Conservation (phyloP, 2,888 invertebrate species). For the Proisotoma minuta region DNA sequence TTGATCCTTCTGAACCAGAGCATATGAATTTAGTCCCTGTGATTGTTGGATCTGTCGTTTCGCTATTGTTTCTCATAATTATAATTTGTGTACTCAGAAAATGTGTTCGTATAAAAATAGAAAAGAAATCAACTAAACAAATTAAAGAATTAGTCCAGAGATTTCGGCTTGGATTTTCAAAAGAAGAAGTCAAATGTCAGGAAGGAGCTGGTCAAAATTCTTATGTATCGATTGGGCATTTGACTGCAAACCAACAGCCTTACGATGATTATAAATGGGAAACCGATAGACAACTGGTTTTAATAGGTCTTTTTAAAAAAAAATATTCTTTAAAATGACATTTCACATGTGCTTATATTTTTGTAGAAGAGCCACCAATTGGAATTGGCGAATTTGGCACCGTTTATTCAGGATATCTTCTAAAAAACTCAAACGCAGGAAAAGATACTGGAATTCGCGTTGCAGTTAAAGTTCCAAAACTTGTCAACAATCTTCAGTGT, state of each 20-base stretch:
- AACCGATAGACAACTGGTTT: background rate
- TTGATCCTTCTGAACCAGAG: background rate
- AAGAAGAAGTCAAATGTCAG: background rate
- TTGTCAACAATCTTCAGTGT: background rate
- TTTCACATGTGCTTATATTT: background rate
- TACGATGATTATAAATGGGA: slow-evolving; percentile 19
- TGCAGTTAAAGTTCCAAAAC: slow-evolving; percentile 10
- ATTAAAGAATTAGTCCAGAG: background rate
- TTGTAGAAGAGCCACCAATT: background rate
- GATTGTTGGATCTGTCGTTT: background rate
- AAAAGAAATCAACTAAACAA: background rate
- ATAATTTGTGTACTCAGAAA: background rate
- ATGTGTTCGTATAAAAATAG: background rate
- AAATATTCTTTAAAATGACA: background rate
- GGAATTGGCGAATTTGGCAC: slow-evolving; percentile 9
- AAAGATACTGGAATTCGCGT: background rate
- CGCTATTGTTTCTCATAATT: background rate
- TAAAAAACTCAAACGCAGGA: background rate
- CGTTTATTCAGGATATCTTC: slow-evolving; percentile 9
- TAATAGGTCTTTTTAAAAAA: slow-evolving; percentile 4
- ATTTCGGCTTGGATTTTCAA: slow-evolving; percentile 2
- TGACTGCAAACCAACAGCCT: slow-evolving; percentile 10
- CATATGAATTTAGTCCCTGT: background rate
- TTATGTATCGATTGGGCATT: slow-evolving; percentile 11
- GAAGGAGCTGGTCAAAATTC: background rate